Evolutionary conservation across 2,797 vertebrate genomes (phyloP).

Genomic region (Melanotaenia nigrans): DNA sequence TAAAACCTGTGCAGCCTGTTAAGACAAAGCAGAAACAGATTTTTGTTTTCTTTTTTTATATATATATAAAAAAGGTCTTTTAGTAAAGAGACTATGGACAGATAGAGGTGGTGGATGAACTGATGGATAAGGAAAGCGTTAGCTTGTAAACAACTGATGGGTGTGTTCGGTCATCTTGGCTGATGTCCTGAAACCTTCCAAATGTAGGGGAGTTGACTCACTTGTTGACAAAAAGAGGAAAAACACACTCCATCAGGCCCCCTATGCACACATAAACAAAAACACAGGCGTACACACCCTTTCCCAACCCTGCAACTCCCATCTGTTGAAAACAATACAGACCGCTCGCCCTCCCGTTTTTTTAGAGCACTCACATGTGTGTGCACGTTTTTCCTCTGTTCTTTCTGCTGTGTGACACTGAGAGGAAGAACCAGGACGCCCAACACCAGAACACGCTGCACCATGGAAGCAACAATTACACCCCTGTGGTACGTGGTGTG

Average conservation of each 20-base stretch:
- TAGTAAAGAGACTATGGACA: background rate
- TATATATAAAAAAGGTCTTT: background rate
- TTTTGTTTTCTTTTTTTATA: too few species aligned
- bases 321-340: constrained; percentile 78
- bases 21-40: background rate
- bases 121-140: constrained; percentile 30
- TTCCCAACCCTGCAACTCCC: constrained; percentile 64
- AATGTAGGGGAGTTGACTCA: constrained; percentile 56
- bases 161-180: constrained; percentile 63
- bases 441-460: constrained; percentile 45
- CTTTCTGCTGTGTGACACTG: constrained; percentile 36
- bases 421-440: constrained; percentile 48
- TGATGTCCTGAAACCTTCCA: constrained; percentile 54
- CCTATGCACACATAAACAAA: constrained; percentile 21
- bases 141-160: constrained; percentile 56
- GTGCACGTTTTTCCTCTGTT: constrained; percentile 69
- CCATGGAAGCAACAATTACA: constrained; percentile 35
- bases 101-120: constrained; percentile 13
- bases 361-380: constrained; percentile 72
- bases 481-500: background rate
- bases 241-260: constrained; percentile 56
- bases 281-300: constrained; percentile 38
- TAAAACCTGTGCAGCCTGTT: constrained; percentile 7
- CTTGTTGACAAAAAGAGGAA: constrained; percentile 71
- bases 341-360: constrained; percentile 59